These are phyloP conservation scores for Hirtodrosophila duncani DNA, from an alignment of 2,888 invertebrate genomes.

Conservation along the genomic window DNA sequence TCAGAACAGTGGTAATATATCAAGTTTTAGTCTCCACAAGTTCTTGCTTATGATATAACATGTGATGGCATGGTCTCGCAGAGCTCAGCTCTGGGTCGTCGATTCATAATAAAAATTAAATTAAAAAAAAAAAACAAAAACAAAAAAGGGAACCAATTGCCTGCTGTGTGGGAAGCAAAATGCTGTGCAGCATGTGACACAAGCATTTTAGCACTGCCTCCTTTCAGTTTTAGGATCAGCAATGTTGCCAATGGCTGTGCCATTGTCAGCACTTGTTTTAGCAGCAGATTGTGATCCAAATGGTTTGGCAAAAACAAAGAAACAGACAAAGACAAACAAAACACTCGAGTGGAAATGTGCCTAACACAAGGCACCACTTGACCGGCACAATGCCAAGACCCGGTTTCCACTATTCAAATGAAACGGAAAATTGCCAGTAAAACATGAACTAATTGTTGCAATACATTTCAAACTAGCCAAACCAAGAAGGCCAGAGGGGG, in stretches of 20 bases:
- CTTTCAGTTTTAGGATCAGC: conserved; percentile 11
- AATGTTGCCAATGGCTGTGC: conserved; percentile 40
- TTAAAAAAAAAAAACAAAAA: too few species aligned
- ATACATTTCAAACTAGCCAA: conserved; percentile 16
- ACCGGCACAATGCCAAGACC: conserved; percentile 41
- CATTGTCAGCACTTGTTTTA: conserved; percentile 64
- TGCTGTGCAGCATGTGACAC: conserved; percentile 64
- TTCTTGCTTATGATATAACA: too few species aligned
- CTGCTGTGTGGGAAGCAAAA: conserved; percentile 70
- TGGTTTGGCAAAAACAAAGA: conserved; percentile 52
- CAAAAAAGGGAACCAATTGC: conserved; percentile 41
- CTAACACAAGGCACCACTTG: conserved; percentile 48
- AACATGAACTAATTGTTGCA: conserved; percentile 62
- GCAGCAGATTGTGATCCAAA: conserved; percentile 56
- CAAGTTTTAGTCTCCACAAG: too few species aligned
- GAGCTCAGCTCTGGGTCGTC: too few species aligned
- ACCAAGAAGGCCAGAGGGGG: conserved; percentile 13
- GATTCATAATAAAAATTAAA: too few species aligned
- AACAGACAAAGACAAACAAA: conserved; percentile 13
- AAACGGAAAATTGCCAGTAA: conserved; percentile 62
- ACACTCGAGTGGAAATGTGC: conserved; percentile 42
- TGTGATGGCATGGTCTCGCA: too few species aligned
- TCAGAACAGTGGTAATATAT: too few species aligned
- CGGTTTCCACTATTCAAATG: conserved; percentile 58
- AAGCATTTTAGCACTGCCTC: conserved; percentile 54